phyloP scores from a whole-genome alignment of 1,140 invertebrate species.

The Drosophila rufa region DNA sequence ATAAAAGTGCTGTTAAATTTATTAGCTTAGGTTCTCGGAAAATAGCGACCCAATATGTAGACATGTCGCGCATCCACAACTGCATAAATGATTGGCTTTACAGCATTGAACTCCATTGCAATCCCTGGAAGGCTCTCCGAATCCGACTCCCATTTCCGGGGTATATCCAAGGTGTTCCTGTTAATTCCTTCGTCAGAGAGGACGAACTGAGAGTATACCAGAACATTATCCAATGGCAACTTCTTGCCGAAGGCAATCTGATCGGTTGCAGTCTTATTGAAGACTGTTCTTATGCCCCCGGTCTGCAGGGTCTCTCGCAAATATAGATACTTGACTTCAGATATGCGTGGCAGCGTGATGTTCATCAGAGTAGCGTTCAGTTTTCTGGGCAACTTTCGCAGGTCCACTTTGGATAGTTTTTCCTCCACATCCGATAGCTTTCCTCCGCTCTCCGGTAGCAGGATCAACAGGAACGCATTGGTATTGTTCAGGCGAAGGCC shows the following conservation, averaged over 20 bases:
- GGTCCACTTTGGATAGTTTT: background rate
- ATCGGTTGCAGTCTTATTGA: background rate
- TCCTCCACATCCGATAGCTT: background rate
- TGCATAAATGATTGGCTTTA: slow-evolving; percentile 5
- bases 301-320: background rate
- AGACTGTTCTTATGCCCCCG: background rate
- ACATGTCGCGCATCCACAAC: slow-evolving; percentile 12
- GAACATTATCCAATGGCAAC: background rate
- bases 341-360: background rate
- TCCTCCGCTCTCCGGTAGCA: background rate
- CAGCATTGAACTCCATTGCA: background rate
- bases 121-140: no score
- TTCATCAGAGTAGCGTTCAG: background rate
- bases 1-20: no score
- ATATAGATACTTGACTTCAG: background rate
- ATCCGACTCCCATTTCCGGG: no score
- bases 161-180: no score
- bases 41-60: slow-evolving; percentile 16
- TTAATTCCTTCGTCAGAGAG: background rate
- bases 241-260: background rate
- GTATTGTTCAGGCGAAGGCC: background rate
- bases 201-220: background rate
- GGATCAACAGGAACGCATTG: background rate
- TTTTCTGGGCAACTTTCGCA: background rate
- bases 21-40: no score